phyloP scores from a whole-genome alignment of 2,113 vertebrate genomes.

The Menura novaehollandiae region DNA sequence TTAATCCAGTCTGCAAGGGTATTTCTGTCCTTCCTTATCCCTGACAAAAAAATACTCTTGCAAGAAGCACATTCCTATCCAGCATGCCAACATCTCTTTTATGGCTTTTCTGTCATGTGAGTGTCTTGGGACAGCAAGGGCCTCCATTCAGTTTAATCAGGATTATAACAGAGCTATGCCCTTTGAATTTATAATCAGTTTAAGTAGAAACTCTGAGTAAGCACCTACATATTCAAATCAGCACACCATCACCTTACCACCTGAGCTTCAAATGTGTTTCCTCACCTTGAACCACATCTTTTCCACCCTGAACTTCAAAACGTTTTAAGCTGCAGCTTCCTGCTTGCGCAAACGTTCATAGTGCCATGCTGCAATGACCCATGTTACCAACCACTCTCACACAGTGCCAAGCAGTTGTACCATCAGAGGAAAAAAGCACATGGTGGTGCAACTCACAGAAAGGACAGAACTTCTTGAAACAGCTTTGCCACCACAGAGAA shows the following conservation, averaged over 20 bases:
- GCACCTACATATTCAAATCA: background rate
- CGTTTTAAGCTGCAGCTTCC: background rate
- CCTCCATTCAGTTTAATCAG: background rate
- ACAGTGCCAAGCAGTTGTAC: background rate
- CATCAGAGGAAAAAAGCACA: background rate
- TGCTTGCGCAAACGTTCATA: rapidly evolving
- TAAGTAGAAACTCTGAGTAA: background rate
- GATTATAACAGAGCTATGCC: background rate
- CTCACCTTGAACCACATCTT: background rate
- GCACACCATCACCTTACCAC: background rate
- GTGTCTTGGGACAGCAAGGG: background rate
- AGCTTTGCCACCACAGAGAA: background rate
- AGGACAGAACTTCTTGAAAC: background rate
- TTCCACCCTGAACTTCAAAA: background rate
- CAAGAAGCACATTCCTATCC: background rate
- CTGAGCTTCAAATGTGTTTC: background rate
- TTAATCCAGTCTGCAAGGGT: background rate
- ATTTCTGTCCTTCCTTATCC: background rate
- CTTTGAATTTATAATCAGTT: background rate
- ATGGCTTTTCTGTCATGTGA: background rate
- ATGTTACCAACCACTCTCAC: background rate
- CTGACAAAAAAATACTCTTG: background rate
- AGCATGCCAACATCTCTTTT: rapidly evolving
- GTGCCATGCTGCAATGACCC: background rate
- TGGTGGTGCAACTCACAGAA: background rate